These are phyloP conservation scores for Thumatha senex DNA, from an alignment of 2,888 invertebrate species.

Conservation along the genomic window DNA sequence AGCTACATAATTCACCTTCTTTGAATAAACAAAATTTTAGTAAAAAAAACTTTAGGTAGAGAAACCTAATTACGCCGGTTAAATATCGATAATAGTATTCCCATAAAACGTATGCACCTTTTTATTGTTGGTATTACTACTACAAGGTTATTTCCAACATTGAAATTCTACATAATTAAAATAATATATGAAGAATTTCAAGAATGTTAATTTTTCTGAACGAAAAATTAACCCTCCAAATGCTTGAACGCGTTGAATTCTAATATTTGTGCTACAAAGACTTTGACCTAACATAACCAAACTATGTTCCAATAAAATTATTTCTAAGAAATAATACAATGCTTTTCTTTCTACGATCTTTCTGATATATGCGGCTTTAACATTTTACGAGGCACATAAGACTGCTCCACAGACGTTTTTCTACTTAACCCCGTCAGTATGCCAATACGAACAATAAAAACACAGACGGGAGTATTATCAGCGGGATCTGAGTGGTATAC, in stretches of 20 bases:
- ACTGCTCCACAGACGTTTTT: conserved; percentile 20
- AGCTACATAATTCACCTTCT: too few relatives aligned
- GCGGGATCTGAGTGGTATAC: conserved; percentile 64
- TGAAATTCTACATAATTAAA: too few relatives aligned
- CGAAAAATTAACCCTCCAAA: not conserved
- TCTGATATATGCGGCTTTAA: conserved; percentile 17
- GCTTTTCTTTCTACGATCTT: conserved; percentile 14
- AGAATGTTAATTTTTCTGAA: not conserved
- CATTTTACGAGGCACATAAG: conserved; percentile 35
- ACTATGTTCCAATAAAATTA: conserved; percentile 26
- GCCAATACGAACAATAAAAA: conserved; percentile 43
- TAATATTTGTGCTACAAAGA: conserved; percentile 34
- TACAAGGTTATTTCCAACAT: too few relatives aligned
- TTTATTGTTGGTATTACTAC: too few relatives aligned
- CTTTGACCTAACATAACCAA: not conserved
- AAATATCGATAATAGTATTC: too few relatives aligned
- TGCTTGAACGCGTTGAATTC: conserved; percentile 51
- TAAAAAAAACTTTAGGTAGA: too few relatives aligned
- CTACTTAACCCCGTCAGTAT: conserved; percentile 20
- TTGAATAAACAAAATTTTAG: too few relatives aligned
- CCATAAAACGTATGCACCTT: too few relatives aligned
- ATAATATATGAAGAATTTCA: too few relatives aligned
- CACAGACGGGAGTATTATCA: conserved; percentile 43
- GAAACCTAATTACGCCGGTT: too few relatives aligned
- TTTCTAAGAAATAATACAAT: conserved; percentile 24